Evolutionary conservation across 2,888 invertebrate species (phyloP), one percentile per base, ranked within the genome.

Genomic region (Campoplex capitator): DNA sequence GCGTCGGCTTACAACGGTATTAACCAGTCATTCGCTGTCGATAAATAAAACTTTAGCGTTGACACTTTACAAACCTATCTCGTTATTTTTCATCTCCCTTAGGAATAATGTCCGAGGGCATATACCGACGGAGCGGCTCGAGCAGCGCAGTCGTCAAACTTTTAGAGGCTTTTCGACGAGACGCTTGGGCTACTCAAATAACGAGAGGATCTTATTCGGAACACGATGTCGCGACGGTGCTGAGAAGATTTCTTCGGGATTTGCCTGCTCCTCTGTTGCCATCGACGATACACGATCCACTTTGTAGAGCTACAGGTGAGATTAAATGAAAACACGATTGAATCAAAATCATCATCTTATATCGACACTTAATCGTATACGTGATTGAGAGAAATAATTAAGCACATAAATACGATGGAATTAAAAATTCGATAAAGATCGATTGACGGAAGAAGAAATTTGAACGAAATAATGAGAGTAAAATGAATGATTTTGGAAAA

Each of bases 161-260:
- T 28, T 95, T 98, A 83, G 96, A 96, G 9, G 95, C 96, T 74
- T 98, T 98, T 93, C 96, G 97, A 4, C 96, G 97, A 88, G 97
- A 98, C 93, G 97, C 98, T 18, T 98, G 98, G 96, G 96, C 97
- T 7, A 97, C 98, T 6, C 97, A 98, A 93, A 96, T 98, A 71
- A 97, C 97, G 18, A 95, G 96, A 7, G 96, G 96, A 67, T 96
- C 97, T 76, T 98, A 97, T 92, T 96, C 97, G 0, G 98, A 98
- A 90, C 97, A 98, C 93, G 98, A 98, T 92, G 98, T 98, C 18
- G 97, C 98, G 4, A 98, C 97, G 56, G 97, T 97, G 0, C 95
- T 99, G 8, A 98, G 98, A 94, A 95, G 98, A 86, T 99, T 98
- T 95, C 97, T 99, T 94, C 95, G 98, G n/a, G 98, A 98, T 90